These are phyloP conservation scores for Macrochelys suwanniensis DNA, from an alignment of 2,797 vertebrate genomes.

Conservation along the genomic window DNA sequence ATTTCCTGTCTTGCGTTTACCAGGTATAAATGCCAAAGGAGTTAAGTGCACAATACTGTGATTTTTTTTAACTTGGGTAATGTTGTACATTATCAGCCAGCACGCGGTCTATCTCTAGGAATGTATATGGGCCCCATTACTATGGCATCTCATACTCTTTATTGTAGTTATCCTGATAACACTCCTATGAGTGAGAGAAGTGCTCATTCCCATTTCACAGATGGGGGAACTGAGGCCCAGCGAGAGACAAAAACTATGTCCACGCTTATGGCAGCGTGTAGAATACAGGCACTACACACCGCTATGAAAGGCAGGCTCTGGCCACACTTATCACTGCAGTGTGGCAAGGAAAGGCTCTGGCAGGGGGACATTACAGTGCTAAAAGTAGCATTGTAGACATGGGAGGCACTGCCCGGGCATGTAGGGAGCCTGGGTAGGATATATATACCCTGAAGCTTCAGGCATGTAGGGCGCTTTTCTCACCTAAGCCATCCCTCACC, in stretches of 20 bases:
- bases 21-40: conserved; percentile 32
- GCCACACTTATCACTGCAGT: background rate
- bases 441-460: background rate
- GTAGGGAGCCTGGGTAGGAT: background rate
- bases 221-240: background rate
- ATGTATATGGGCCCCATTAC: background rate
- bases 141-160: background rate
- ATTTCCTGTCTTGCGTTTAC: conserved; percentile 58
- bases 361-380: background rate
- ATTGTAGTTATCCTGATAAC: background rate
- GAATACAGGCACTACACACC: background rate
- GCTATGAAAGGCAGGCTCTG: background rate
- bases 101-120: background rate
- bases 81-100: conserved; percentile 8
- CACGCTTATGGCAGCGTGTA: background rate
- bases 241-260: background rate
- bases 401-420: background rate
- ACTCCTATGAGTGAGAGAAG: background rate
- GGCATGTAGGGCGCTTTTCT: too few species aligned
- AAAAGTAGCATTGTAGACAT: background rate
- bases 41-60: conserved; percentile 41
- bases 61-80: conserved; percentile 42
- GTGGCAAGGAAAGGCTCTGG: background rate
- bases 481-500: background rate
- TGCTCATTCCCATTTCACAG: background rate